These are phyloP conservation scores for Heliothis virescens DNA, from an alignment of 1,140 invertebrate species.

Conservation along the genomic window DNA sequence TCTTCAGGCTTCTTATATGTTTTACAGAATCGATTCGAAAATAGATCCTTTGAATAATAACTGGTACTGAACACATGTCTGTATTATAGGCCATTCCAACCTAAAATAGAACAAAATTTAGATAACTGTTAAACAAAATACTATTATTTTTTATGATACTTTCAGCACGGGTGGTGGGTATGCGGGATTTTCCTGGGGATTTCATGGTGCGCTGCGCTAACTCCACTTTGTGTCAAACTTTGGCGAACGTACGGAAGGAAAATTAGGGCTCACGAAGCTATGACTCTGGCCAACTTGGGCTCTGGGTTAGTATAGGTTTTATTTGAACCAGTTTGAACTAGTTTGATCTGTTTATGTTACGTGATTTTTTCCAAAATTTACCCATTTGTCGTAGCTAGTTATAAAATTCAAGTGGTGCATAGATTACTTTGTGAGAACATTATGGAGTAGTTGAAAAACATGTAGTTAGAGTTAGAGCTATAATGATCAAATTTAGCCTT, in stretches of 20 bases:
- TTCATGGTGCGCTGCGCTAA: conserved; percentile 72
- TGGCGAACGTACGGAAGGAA: conserved; percentile 73
- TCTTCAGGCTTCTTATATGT: too few species aligned
- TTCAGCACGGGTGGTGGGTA: conserved; percentile 81
- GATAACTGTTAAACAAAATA: too few species aligned
- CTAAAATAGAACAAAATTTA: too few species aligned
- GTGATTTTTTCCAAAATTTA: neutral
- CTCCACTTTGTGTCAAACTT: conserved; percentile 76
- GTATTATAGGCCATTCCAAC: too few species aligned
- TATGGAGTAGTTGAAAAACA: too few species aligned
- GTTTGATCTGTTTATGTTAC: neutral
- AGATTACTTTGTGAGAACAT: neutral
- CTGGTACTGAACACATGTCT: too few species aligned
- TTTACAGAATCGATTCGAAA: too few species aligned
- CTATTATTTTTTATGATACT: neutral
- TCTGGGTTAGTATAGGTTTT: conserved; percentile 61
- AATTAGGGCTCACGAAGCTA: conserved; percentile 66
- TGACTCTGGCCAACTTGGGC: conserved; percentile 67
- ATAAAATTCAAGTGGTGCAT: neutral
- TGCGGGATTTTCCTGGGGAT: conserved; percentile 74
- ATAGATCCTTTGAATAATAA: too few species aligned
- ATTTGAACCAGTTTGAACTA: neutral
- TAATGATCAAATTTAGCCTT: too few species aligned
- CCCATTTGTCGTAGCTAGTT: neutral
- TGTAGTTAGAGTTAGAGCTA: too few species aligned